Base-by-base conservation (phyloP, 2,797 vertebrate genomes). In the Myripristis murdjan region DNA sequence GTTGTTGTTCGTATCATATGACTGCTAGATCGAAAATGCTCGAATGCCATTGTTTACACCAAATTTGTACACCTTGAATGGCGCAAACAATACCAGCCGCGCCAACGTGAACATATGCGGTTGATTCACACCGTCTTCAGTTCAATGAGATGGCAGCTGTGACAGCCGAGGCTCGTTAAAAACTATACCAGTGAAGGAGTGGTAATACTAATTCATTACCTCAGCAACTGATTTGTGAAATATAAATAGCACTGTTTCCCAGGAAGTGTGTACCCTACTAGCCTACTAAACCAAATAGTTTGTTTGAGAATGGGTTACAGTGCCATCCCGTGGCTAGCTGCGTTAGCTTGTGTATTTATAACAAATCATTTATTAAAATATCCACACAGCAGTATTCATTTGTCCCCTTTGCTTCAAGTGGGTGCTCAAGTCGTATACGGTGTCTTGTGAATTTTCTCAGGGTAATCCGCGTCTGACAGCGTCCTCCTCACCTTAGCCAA, bases 251-350 rank as follows among this genome's bases (percentile, higher is more conserved):
- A 20, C 6, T 35, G 70, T 72, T 69, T 6, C 43, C 52, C 75
- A 77, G 75, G 74, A 81, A 83, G 77, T 57, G 75, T 64, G 59
- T 64, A 66, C n/a, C 65, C 70, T 12, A 73, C 70, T 75, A 69
- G 73, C 73, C 79, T 58, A 66, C 68, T 80, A 62, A 77, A 87
- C 61, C 70, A 53, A 54, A 68, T 65, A 52, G 28, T 70, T 0
- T 6, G 41, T 5, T 0, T 0, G 16, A 18, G 3, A n/a, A 0
- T 0, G 43, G 6, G 0, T 8, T 9, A 14, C 70, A 77, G 78
- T 33, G 83, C 83, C 87, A 43, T 5, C 79, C 1, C 1, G 55
- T 49, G 90, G 69, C 20, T 54, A 20, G 4, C 1, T 3, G 7
- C 8, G 52, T 12, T 11, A 20, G 49, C 0, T 43, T 2, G 24